Conservation (phyloP, 2,888 invertebrate species). For the Stenoptilia bipunctidactyla region DNA sequence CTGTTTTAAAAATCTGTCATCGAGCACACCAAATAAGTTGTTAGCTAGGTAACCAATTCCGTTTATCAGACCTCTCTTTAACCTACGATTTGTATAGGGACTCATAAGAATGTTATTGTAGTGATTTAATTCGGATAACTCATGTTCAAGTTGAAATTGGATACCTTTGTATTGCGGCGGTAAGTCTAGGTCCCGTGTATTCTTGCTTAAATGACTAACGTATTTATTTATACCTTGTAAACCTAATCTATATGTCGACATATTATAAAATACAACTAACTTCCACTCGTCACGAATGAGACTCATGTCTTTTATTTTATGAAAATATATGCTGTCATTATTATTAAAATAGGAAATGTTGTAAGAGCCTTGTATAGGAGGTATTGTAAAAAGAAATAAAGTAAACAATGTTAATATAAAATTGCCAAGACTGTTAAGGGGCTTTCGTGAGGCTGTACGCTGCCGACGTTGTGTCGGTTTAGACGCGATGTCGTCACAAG, state of each 20-base stretch:
- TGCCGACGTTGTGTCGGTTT: background rate
- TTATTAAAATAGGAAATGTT: constrained; percentile 2
- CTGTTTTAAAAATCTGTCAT: constrained; percentile 4
- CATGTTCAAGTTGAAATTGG: constrained; percentile 1
- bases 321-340: constrained; percentile 5
- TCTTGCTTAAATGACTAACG: background rate
- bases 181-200: background rate
- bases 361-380: background rate
- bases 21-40: constrained; percentile 5
- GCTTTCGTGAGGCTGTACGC: background rate
- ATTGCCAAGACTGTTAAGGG: too few relatives aligned
- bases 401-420: background rate
- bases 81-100: background rate
- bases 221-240: constrained; percentile 3
- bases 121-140: background rate
- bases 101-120: background rate
- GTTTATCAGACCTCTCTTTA: constrained; percentile 4
- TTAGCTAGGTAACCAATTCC: constrained; percentile 5
- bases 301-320: constrained; percentile 5
- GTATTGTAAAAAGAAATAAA: background rate
- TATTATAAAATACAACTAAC: constrained; percentile 7
- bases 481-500: background rate
- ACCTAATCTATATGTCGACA: constrained; percentile 6
- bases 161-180: background rate
- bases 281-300: constrained; percentile 5